Base-by-base conservation (phyloP, 2,113 vertebrate genomes). In the Corydoras sp. region DNA sequence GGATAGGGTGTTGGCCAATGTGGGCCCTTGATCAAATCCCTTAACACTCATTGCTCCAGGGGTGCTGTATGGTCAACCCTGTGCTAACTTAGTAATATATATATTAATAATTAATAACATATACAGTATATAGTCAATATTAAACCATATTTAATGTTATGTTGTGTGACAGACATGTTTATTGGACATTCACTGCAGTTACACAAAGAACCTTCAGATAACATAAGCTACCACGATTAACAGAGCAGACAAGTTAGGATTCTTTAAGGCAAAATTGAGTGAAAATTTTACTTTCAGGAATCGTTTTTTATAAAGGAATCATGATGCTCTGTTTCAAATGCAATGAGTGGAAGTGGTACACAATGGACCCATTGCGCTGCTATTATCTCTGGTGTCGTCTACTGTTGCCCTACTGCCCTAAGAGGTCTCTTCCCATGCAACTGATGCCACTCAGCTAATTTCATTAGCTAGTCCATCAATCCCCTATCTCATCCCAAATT, bases 391-490 rank as follows among this genome's bases (percentile, higher is more conserved):
- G 63, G 78, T 88, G 89, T 90, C 89, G 88, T 84, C 83, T 79
- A 79, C 81, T 82, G 85, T 82, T 77, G 86, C 82, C 85, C 87
- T 85, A 80, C 84, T 78, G 85, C 84, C 83, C 88, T 84, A 87
- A 85, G 84, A 86, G 84, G 86, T 82, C 86, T 80, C 76, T 79
- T 85, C 83, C 79, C 84, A 86, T 77, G 84, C 86, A 81, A 84
- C 86, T 84, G 79, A 50, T 83, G 85, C 82, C 85, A 87, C 86
- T 87, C 86, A 77, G 78, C 85, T 86, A 85, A 84, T 88, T 86
- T 88, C 87, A 87, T 88, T 89, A 89, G 86, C 81, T 80, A 81
- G 85, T 83, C 89, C 89, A 87, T 89, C 90, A 88, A 83, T 87
- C 86, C 69, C 66, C 77, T 43, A n/a, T 13, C 43, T 29, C 6